phyloP scores from a whole-genome alignment of 2,113 vertebrate genomes.

The Amazona vittata region DNA sequence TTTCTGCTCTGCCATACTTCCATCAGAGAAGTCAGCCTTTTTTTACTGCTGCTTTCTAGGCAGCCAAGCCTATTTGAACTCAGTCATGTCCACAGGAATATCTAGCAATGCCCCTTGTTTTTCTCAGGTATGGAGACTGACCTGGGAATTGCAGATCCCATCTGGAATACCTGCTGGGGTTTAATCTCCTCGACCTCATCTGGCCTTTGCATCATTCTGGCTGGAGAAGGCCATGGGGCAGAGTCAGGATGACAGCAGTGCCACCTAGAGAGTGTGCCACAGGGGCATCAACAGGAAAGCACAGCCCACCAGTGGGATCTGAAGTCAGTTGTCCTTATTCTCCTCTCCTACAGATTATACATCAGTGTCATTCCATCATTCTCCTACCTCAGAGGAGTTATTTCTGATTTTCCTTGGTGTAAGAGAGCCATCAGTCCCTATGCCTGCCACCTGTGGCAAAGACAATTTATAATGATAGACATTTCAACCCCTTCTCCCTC shows the following conservation, averaged over 20 bases:
- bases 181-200: neutral
- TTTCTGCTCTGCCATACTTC: neutral
- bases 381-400: neutral
- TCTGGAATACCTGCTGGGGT: neutral
- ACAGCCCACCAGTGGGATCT: rapidly evolving
- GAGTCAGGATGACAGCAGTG: rapidly evolving
- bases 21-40: neutral
- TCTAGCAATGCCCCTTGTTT: neutral
- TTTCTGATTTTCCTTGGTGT: neutral
- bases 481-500: neutral
- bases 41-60: neutral
- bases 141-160: neutral
- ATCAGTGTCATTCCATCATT: neutral
- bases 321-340: neutral
- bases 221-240: rapidly evolving
- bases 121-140: neutral
- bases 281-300: neutral
- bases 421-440: neutral
- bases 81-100: neutral
- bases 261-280: rapidly evolving
- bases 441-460: neutral
- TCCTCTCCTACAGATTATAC: neutral
- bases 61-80: neutral
- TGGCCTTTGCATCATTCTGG: rapidly evolving
- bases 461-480: neutral